phyloP scores from a whole-genome alignment of 2,113 vertebrate species.

The Aix galericulata region DNA sequence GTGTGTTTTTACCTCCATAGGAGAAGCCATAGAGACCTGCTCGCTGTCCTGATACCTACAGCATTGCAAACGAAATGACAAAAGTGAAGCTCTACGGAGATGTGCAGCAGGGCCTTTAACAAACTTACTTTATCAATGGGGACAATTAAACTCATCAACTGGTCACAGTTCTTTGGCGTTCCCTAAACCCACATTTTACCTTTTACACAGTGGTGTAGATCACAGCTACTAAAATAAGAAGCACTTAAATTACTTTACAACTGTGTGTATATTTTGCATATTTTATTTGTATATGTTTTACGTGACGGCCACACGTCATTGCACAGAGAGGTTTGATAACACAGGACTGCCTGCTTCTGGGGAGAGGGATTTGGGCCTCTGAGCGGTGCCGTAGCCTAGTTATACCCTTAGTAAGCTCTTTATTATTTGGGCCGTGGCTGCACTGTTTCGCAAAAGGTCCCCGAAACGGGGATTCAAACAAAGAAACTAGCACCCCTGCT shows the following conservation, averaged over 20 bases:
- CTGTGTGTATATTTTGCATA: rapidly evolving
- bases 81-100: background rate
- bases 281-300: background rate
- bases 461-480: background rate
- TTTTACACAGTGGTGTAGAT: background rate
- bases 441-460: background rate
- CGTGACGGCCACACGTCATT: background rate
- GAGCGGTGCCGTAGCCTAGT: constrained; percentile 15
- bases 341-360: background rate
- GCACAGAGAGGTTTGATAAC: background rate
- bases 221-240: rapidly evolving
- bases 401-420: constrained; percentile 42
- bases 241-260: rapidly evolving
- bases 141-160: background rate
- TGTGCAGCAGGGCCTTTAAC: background rate
- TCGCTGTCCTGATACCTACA: rapidly evolving
- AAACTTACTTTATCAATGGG: background rate
- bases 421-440: background rate
- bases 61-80: background rate
- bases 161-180: background rate
- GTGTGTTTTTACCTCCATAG: rapidly evolving
- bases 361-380: background rate
- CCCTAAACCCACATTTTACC: background rate
- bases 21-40: background rate
- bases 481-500: background rate